These are phyloP conservation scores for Smittia aterrima DNA, from an alignment of 2,888 invertebrate genomes.

Conservation along the genomic window DNA sequence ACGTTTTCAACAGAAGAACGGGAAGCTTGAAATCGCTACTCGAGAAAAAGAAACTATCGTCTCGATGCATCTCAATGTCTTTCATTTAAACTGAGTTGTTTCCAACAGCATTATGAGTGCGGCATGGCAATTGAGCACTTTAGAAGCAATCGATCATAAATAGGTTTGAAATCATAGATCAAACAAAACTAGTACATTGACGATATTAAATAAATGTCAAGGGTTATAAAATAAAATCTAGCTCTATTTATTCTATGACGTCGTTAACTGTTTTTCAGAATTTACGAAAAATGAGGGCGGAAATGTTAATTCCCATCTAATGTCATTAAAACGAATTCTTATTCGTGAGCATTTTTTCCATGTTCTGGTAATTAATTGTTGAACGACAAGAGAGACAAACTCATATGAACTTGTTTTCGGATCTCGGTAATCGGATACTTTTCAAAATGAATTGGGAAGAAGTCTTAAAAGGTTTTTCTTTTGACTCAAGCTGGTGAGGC, in stretches of 20 bases:
- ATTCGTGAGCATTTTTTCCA: not conserved
- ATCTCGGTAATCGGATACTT: not conserved
- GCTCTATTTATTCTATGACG: too few relatives aligned
- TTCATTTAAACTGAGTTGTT: not conserved
- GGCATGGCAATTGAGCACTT: not conserved
- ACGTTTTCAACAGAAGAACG: not conserved
- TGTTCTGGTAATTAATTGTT: not conserved
- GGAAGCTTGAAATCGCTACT: not conserved
- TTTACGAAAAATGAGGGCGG: not conserved
- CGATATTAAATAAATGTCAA: too few relatives aligned
- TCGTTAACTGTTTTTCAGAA: not conserved
- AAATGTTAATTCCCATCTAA: not conserved
- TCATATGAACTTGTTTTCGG: not conserved
- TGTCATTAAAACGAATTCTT: not conserved
- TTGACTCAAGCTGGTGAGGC: too few relatives aligned
- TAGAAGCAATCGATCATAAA: not conserved
- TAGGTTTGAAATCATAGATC: not conserved
- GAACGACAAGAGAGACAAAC: not conserved
- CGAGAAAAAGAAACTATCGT: not conserved
- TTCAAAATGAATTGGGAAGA: not conserved
- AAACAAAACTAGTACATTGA: not conserved
- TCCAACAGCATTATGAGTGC: not conserved
- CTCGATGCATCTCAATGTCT: not conserved
- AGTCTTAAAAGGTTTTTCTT: not conserved
- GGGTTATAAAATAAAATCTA: too few relatives aligned